A percentile compares a stretch with the other conserved stretches of the same genome.
Conservation (phyloP, 2,113 vertebrate genomes). For the Scalopus aquaticus region DNA sequence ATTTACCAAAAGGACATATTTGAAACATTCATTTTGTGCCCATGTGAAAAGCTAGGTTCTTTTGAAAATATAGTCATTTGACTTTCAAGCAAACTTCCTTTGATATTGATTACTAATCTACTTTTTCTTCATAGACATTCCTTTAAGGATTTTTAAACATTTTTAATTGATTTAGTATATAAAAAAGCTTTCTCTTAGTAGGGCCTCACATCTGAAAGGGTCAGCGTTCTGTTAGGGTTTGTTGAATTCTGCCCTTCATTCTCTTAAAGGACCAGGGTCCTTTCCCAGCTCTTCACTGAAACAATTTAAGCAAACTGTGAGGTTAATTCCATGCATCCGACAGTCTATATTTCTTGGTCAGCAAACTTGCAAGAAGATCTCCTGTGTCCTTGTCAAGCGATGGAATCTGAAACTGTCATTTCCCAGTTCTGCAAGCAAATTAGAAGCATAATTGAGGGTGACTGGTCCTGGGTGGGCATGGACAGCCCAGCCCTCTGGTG, state of each 20-base stretch:
- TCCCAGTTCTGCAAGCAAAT: too few relatives aligned
- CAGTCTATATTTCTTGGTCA: background rate
- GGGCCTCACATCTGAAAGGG: slow-evolving; percentile 55
- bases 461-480: too few relatives aligned
- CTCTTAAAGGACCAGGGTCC: too few relatives aligned
- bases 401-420: too few relatives aligned
- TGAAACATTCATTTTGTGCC: slow-evolving; percentile 30
- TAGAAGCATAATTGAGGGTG: too few relatives aligned
- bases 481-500: too few relatives aligned
- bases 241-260: slow-evolving; percentile 32
- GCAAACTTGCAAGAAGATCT: background rate
- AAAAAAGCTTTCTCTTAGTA: slow-evolving; percentile 60
- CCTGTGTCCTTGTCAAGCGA: background rate
- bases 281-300: slow-evolving; percentile 49
- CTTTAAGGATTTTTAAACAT: slow-evolving; percentile 72
- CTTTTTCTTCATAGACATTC: slow-evolving; percentile 59
- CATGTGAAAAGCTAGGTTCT: background rate
- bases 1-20: slow-evolving; percentile 20
- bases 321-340: background rate
- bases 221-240: slow-evolving; percentile 58
- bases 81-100: slow-evolving; percentile 23
- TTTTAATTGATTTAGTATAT: slow-evolving; percentile 56
- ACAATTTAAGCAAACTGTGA: slow-evolving; percentile 31
- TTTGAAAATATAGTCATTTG: slow-evolving; percentile 42
- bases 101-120: slow-evolving; percentile 51